Conservation (phyloP, 1,140 invertebrate species). For the Augochlora pura region DNA sequence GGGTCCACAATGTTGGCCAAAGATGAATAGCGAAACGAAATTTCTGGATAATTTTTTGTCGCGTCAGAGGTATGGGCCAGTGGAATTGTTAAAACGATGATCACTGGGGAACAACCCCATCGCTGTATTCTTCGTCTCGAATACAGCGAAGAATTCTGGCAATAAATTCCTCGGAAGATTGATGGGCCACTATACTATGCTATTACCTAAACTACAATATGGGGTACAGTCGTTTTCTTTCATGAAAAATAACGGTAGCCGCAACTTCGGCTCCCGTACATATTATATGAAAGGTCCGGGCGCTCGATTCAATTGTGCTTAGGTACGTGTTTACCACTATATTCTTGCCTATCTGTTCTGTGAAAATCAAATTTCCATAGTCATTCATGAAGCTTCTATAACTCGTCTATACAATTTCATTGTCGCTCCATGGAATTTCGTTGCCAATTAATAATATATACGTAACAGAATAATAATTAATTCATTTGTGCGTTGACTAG, state of each 20-base stretch:
- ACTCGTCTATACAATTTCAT: too few species aligned
- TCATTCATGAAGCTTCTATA: too few species aligned
- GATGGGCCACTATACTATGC: constrained; percentile 27
- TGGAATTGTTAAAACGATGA: constrained; percentile 25
- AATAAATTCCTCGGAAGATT: constrained; percentile 38
- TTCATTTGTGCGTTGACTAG: too few species aligned
- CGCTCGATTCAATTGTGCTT: neutral
- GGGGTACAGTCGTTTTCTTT: constrained; percentile 12
- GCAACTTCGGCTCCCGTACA: constrained; percentile 6
- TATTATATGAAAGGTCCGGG: constrained; percentile 10
- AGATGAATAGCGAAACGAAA: constrained; percentile 1
- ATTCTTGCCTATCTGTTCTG: neutral
- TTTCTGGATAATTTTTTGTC: neutral
- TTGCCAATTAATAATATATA: too few species aligned
- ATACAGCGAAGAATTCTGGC: constrained; percentile 33
- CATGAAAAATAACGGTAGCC: constrained; percentile 23
- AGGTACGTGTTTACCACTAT: neutral
- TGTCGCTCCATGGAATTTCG: too few species aligned
- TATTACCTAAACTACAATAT: constrained; percentile 35
- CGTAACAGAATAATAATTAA: too few species aligned
- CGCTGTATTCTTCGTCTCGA: constrained; percentile 14
- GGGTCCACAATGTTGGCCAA: neutral
- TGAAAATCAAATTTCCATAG: neutral
- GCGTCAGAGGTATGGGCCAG: neutral
- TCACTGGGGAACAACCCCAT: neutral